A percentile compares a stretch with the other conserved stretches of the same genome.
Evolutionary conservation across 2,113 vertebrate genomes (phyloP).

Genomic region (Vulpes lagopus): DNA sequence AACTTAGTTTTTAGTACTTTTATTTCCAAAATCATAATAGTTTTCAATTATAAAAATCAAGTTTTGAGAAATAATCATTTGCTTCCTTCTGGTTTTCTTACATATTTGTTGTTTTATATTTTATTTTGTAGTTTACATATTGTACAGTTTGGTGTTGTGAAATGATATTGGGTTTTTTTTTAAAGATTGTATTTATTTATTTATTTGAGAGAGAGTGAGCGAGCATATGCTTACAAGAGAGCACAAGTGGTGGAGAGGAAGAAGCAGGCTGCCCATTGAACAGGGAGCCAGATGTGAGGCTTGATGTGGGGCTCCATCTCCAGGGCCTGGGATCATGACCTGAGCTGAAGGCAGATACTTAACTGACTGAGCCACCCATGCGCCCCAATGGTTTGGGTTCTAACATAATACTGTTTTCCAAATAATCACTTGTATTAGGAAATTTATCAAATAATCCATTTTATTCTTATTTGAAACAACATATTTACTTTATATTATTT

Average conservation of each 20-base stretch:
- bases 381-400: not conserved
- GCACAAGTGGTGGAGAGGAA: not conserved
- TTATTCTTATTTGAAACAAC: conserved; percentile 14
- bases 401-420: conserved; percentile 38
- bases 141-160: not conserved
- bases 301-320: not conserved
- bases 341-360: not conserved
- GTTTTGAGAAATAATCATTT: conserved; percentile 26
- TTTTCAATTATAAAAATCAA: conserved; percentile 16
- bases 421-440: not conserved
- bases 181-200: not conserved
- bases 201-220: not conserved
- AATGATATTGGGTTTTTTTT: not conserved
- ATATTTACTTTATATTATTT: not conserved
- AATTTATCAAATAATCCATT: not conserved
- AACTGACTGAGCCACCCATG: not conserved
- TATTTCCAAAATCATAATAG: not conserved
- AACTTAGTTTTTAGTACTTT: not conserved
- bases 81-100: not conserved
- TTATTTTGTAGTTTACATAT: not conserved
- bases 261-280: not conserved
- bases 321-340: not conserved
- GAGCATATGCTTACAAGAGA: not conserved
- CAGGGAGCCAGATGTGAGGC: not conserved
- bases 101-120: not conserved